A percentile compares a stretch with the other conserved stretches of the same genome.
Evolutionary conservation across 2,888 invertebrate genomes (phyloP).

Genomic region (Cryptophagus acutangulus): DNA sequence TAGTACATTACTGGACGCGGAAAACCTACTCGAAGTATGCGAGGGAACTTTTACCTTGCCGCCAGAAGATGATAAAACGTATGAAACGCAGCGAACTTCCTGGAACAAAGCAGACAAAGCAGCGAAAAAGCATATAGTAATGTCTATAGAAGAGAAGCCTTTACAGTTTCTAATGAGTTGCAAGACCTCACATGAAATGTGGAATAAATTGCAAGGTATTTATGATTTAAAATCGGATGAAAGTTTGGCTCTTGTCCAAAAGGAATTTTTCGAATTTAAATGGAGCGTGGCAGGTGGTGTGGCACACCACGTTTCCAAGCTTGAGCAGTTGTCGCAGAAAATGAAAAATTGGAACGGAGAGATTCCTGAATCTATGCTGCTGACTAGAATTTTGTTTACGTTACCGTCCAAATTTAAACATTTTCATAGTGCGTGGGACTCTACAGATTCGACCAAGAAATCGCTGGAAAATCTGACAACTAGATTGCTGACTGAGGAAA

Average conservation of each 20-base stretch:
- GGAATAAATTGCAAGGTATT: slow-evolving; percentile 22
- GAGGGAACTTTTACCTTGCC: slow-evolving; percentile 14
- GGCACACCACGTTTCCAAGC: slow-evolving; percentile 17
- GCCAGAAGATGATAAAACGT: not conserved
- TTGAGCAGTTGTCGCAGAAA: slow-evolving; percentile 21
- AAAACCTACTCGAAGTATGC: slow-evolving; percentile 17
- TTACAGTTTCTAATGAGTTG: slow-evolving; percentile 19
- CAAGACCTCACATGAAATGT: slow-evolving; percentile 23
- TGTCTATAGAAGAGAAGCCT: slow-evolving; percentile 21
- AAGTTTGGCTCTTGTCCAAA: slow-evolving; percentile 21
- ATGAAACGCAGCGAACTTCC: slow-evolving; percentile 4
- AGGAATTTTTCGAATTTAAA: slow-evolving; percentile 26
- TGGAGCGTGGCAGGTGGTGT: slow-evolving; percentile 15
- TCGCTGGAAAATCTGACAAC: slow-evolving; percentile 13
- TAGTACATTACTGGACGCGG: slow-evolving; percentile 16
- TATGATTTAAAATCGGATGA: slow-evolving; percentile 25
- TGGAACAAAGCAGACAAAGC: slow-evolving; percentile 21
- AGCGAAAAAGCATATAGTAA: slow-evolving; percentile 25
- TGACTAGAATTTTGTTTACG: slow-evolving; percentile 20
- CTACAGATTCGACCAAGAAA: slow-evolving; percentile 3
- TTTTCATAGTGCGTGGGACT: slow-evolving; percentile 18
- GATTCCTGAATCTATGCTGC: slow-evolving; percentile 21
- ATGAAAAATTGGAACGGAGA: slow-evolving; percentile 21
- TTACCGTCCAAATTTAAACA: slow-evolving; percentile 12
- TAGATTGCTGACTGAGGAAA: slow-evolving; percentile 11